A percentile compares a stretch with the other conserved stretches of the same genome.
Conservation (phyloP, 2,888 invertebrate genomes). For the Willowsia nigromaculata region DNA sequence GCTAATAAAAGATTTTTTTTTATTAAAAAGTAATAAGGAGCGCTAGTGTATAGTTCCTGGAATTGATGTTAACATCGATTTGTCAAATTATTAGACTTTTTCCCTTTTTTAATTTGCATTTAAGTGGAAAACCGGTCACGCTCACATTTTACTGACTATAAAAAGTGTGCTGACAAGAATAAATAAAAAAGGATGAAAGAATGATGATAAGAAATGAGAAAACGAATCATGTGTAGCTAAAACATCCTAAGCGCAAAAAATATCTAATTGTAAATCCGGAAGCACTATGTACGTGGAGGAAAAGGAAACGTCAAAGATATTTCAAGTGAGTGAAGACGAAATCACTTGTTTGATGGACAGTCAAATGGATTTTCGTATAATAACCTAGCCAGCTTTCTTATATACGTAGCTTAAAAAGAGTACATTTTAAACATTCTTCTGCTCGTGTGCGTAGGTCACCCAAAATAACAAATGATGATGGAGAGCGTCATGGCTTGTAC, state of each 20-base stretch:
- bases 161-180: background rate
- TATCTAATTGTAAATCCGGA: background rate
- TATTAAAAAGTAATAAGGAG: conserved; percentile 12
- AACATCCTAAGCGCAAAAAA: background rate
- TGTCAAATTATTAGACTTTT: conserved; percentile 33
- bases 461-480: conserved; percentile 62
- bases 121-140: conserved; percentile 55
- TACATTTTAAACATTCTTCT: background rate
- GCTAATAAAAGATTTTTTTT: background rate
- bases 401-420: background rate
- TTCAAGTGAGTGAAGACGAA: conserved; percentile 26
- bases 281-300: background rate
- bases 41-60: background rate
- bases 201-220: conserved; percentile 4
- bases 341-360: conserved; percentile 46
- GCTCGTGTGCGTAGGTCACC: background rate
- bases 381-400: background rate
- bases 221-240: background rate
- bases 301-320: conserved; percentile 63
- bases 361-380: conserved; percentile 4
- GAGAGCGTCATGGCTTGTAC: background rate
- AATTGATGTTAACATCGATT: background rate
- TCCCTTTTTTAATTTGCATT: conserved; percentile 50
- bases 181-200: background rate
- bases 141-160: conserved; percentile 22